Percentiles rank a stretch among this genome's conserved stretches.
Conservation (phyloP, 2,888 invertebrate genomes). For the Dyspetes luteomarginatus region DNA sequence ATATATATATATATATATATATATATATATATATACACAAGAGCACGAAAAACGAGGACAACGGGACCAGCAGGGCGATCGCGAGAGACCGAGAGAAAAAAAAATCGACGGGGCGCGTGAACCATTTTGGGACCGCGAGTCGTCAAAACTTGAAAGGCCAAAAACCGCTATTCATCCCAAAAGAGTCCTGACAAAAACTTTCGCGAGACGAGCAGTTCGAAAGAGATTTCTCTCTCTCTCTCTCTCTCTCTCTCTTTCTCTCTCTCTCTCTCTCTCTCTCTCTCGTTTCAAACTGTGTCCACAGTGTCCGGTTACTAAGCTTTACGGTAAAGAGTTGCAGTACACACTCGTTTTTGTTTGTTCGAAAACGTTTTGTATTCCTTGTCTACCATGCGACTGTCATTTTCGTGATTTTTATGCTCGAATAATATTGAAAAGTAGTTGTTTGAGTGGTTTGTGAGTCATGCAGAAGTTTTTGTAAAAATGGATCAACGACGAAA, state of each 20-base stretch:
- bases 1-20: neutral
- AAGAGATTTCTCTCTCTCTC: constrained; percentile 41
- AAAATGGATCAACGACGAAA: neutral
- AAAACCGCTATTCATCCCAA: constrained; percentile 66
- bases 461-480: neutral
- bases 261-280: constrained; percentile 57
- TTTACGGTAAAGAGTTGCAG: constrained; percentile 79
- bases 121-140: constrained; percentile 44
- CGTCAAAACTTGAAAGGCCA: constrained; percentile 63
- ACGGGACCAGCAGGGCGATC: constrained; percentile 41
- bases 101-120: constrained; percentile 57
- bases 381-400: constrained; percentile 32
- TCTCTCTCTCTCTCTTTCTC: too few species aligned
- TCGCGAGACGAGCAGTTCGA: constrained; percentile 28
- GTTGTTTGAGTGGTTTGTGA: neutral
- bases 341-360: constrained; percentile 52
- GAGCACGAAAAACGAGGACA: constrained; percentile 36
- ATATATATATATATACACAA: neutral
- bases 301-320: constrained; percentile 80
- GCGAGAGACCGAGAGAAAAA: neutral
- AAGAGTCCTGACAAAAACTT: constrained; percentile 71
- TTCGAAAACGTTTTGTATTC: constrained; percentile 33
- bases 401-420: constrained; percentile 19
- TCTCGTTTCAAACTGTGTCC: constrained; percentile 4
- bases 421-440: neutral